Percentiles rank a stretch among this genome's conserved stretches.
Conservation (phyloP, 35 echinoderm and acorn worm species). For the Ptychodera flava region DNA sequence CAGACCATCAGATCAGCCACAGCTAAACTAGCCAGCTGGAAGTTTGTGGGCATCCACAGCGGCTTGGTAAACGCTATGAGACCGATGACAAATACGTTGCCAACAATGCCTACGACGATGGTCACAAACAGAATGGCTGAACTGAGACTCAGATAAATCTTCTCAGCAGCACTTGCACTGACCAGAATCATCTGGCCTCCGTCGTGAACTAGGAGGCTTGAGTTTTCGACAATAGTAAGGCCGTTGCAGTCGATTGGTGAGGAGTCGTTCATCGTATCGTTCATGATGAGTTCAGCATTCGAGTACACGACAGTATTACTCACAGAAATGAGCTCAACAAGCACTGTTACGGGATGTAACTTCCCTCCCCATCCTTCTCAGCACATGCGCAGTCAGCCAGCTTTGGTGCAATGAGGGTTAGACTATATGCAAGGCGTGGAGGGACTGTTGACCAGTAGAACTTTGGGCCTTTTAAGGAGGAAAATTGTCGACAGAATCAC, state of each 20-base stretch:
- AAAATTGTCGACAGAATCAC: no score
- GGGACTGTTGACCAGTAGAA: no score
- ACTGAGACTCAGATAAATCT: not conserved
- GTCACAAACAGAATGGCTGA: not conserved
- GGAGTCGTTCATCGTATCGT: not conserved
- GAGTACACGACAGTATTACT: no score
- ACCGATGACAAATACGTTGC: not conserved
- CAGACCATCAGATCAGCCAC: not conserved
- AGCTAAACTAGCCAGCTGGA: not conserved
- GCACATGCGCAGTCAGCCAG: no score
- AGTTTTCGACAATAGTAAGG: not conserved
- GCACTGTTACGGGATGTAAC: no score
- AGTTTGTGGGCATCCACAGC: not conserved
- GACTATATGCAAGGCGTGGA: no score
- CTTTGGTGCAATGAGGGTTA: no score
- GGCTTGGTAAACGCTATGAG: not conserved
- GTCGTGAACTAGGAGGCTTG: not conserved
- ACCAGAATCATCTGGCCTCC: not conserved
- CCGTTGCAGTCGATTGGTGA: not conserved
- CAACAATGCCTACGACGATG: not conserved
- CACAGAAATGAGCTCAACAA: no score
- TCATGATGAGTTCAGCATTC: no score
- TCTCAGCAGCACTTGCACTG: not conserved
- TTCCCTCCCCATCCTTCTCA: no score
- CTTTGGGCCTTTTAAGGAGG: no score